Conservation (phyloP, 2,797 vertebrate genomes). For the Cirrhinus molitorella region DNA sequence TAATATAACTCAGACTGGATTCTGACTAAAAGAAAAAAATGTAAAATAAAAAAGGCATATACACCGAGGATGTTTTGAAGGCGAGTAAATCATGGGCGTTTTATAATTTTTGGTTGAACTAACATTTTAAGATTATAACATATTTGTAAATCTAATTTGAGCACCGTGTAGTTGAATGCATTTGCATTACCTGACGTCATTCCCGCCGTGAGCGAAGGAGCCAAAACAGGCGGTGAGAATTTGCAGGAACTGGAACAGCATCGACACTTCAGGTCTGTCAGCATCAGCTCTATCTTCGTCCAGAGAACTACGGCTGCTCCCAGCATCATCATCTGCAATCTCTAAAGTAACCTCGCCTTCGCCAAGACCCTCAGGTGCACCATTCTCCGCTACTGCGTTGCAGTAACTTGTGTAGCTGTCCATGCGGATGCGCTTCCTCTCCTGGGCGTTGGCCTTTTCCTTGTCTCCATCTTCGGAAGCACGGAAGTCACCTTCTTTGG, state of each 20-base stretch:
- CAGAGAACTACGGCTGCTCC: constrained; percentile 83
- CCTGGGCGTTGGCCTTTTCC: constrained; percentile 64
- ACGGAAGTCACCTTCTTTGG: constrained; percentile 80
- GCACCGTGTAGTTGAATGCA: neutral
- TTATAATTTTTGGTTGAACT: too few relatives aligned
- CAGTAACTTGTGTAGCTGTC: constrained; percentile 99
- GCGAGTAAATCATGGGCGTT: too few relatives aligned
- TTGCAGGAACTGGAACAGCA: constrained; percentile 97
- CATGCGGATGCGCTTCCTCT: constrained; percentile 91
- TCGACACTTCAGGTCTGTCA: constrained; percentile 90
- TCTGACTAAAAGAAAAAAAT: too few relatives aligned
- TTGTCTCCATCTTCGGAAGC: constrained; percentile 81
- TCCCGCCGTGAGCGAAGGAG: constrained; percentile 97
- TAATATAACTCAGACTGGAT: too few relatives aligned
- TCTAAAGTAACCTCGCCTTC: constrained; percentile 81
- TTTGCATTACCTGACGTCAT: constrained; percentile 91
- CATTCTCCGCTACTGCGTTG: constrained; percentile 91
- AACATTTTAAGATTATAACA: neutral
- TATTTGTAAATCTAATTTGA: neutral
- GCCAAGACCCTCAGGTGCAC: constrained; percentile 71
- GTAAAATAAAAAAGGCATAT: too few relatives aligned
- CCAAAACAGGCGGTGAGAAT: constrained; percentile 98
- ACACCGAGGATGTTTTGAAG: too few relatives aligned
- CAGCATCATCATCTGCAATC: constrained; percentile 72
- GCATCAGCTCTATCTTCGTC: constrained; percentile 89